Conservation (phyloP, 2,113 vertebrate species). For the Nothoprocta pentlandii region DNA sequence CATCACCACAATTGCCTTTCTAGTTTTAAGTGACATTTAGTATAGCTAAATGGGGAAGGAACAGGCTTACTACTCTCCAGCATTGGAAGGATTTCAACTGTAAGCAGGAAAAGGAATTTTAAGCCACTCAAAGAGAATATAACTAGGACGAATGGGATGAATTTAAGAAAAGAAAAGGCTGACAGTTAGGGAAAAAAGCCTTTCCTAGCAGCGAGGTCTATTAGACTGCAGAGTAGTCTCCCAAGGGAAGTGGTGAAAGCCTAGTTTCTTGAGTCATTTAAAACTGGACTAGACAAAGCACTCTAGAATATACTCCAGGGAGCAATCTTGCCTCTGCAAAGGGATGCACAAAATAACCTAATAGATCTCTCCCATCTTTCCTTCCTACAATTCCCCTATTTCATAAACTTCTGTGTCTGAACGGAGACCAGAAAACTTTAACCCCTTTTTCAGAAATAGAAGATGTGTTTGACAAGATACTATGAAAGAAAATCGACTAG, state of each 20-base stretch:
- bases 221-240: conserved; percentile 61
- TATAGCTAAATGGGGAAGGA: conserved; percentile 34
- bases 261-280: conserved; percentile 56
- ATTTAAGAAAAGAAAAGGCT: conserved; percentile 52
- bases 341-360: conserved; percentile 58
- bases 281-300: conserved; percentile 67
- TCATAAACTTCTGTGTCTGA: conserved; percentile 42
- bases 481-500: not conserved
- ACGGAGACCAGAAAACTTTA: conserved; percentile 51
- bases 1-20: not conserved
- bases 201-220: conserved; percentile 40
- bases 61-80: not conserved
- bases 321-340: conserved; percentile 65
- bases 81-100: conserved; percentile 26
- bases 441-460: conserved; percentile 40
- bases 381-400: conserved; percentile 29
- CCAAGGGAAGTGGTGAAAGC: conserved; percentile 58
- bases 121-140: not conserved
- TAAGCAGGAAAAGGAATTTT: conserved; percentile 3
- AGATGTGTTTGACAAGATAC: conserved; percentile 29
- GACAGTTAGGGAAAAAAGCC: conserved; percentile 34
- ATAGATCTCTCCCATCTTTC: conserved; percentile 39
- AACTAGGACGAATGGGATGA: conserved; percentile 42
- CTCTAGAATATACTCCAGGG: conserved; percentile 38
- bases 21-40: conserved; percentile 5